Evolutionary conservation across 2,113 vertebrate genomes (phyloP), one percentile per base, ranked within the genome.

Genomic region (Zonotrichia leucophrys): DNA sequence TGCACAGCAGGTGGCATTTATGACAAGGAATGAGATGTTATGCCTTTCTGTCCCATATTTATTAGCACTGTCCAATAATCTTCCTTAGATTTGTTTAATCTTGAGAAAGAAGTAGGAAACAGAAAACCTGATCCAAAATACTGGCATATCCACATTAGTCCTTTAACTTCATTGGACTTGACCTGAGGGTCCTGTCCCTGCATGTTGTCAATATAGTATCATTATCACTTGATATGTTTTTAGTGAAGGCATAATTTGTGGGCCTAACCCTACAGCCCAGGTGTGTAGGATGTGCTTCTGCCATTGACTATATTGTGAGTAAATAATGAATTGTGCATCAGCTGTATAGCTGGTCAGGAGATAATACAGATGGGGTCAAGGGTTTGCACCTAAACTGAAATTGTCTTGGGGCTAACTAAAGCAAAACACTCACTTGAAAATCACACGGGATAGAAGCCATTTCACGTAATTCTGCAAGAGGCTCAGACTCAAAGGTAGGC

Each of bases 161-260:
- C 50, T 55, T 49, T 55, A 50, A 47, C 10, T 50, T 89, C 44
- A 52, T 14, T 50, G 25, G 11, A 70, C 23, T 55, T 55, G 15
- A 9, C 12, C 56, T 47, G 18, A 67, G 21, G 9, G 8, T 70
- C 20, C 39, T 37, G 7, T 58, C 31, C 10, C 25, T 72, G 16
- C 24, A 25, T 75, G 5, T 27, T 46, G 10, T 30, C 24, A 60
- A 27, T 0, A 0, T 9, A 44, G 3, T 28, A 31, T 16, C 12
- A 46, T 63, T 74, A 66, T 58, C 21, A n/a, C 10, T 59, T 24
- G 74, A 31, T 15, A 8, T 23, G 10, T 60, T 18, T 83, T 50
- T 83, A 91, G 25, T 17, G 22, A 72, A 8, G 6, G 2, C 15
- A 15, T 4, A 25, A 16, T 42, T 39, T 30, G 9, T 33, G 21